A percentile compares a stretch with the other conserved stretches of the same genome.
phyloP scores from a whole-genome alignment of 1,140 invertebrate species.

The Goniozus legneri region DNA sequence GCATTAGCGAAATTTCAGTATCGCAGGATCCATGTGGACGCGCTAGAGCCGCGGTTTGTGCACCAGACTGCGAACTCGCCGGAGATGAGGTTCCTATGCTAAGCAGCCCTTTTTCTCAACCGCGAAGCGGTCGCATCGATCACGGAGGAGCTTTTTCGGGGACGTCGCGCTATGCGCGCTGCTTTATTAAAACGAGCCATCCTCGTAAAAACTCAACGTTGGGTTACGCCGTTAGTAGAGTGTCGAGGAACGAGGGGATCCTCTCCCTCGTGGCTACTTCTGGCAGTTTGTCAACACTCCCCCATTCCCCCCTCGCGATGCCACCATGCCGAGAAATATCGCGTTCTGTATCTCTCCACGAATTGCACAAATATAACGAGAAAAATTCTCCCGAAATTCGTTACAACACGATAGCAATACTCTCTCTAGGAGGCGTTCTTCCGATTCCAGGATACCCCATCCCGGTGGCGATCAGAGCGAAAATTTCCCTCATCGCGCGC shows the following conservation, averaged over 20 bases:
- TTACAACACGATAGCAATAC: too few relatives aligned
- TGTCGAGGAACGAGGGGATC: too few relatives aligned
- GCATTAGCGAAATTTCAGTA: not conserved
- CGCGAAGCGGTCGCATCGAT: conserved; percentile 3
- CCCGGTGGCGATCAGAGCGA: too few relatives aligned
- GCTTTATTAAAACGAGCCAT: conserved; percentile 9
- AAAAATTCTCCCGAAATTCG: too few relatives aligned
- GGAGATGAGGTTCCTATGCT: conserved; percentile 31
- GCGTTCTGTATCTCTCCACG: not conserved
- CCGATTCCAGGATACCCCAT: too few relatives aligned
- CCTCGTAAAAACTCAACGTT: not conserved
- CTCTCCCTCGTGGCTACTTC: not conserved
- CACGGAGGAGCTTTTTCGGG: conserved; percentile 2
- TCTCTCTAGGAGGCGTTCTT: too few relatives aligned
- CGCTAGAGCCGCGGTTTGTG: not conserved
- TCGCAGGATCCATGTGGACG: not conserved
- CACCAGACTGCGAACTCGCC: not conserved
- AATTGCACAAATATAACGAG: too few relatives aligned
- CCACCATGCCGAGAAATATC: too few relatives aligned
- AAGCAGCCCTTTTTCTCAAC: conserved; percentile 26
- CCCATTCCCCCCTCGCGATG: not conserved
- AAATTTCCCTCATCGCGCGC: too few relatives aligned
- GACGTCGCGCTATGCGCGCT: not conserved
- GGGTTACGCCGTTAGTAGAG: not conserved
- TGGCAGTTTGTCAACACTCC: conserved; percentile 5